Evolutionary conservation across 2,113 vertebrate genomes (phyloP).

Genomic region (Hystrix cristata): DNA sequence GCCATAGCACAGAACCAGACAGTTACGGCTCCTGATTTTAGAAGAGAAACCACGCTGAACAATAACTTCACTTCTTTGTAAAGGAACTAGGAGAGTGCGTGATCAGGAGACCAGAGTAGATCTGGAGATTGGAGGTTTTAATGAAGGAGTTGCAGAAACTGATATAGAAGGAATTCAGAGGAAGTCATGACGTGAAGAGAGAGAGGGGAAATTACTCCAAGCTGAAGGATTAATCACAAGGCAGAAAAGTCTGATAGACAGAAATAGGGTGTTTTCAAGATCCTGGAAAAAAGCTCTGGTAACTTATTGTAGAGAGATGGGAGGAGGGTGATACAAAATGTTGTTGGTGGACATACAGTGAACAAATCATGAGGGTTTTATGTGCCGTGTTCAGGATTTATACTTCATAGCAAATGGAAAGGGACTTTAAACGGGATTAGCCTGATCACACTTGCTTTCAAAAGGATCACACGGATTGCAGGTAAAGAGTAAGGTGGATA

Average conservation of each 20-base stretch:
- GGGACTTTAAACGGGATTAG: not conserved
- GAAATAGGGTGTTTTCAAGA: not conserved
- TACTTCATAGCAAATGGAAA: not conserved
- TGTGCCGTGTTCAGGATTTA: not conserved
- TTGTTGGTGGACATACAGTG: not conserved
- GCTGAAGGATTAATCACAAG: not conserved
- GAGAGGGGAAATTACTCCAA: not conserved
- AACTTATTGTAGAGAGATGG: not conserved
- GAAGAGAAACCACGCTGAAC: not conserved
- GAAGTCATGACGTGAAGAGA: not conserved
- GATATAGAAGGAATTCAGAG: not conserved
- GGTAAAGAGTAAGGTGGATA: not conserved
- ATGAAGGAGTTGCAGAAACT: not conserved
- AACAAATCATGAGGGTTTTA: not conserved
- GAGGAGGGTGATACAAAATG: not conserved
- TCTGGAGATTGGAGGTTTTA: not conserved
- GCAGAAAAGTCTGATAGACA: not conserved
- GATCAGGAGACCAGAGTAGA: not conserved
- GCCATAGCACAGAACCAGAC: not conserved
- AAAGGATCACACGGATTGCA: not conserved
- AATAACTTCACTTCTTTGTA: not conserved
- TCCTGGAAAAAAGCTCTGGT: not conserved
- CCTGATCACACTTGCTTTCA: not conserved
- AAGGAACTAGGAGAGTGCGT: not conserved
- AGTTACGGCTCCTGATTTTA: not conserved